phyloP scores from a whole-genome alignment of 2,888 invertebrate genomes.

The Saturnia japonica region DNA sequence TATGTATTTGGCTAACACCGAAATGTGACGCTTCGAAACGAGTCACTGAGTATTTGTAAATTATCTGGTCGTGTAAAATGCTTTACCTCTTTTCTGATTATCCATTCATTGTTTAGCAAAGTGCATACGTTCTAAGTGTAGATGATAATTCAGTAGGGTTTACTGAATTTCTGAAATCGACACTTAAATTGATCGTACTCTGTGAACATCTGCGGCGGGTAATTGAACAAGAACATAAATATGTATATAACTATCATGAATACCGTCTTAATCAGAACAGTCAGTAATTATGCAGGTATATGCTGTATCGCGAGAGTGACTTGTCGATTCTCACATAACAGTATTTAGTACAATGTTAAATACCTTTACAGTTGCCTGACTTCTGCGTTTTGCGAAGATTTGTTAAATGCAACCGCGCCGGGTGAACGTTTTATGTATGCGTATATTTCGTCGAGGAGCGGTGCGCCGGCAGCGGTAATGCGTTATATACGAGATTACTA shows the following conservation, averaged over 20 bases:
- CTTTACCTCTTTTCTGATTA: not conserved
- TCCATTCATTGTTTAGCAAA: not conserved
- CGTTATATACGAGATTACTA: not conserved
- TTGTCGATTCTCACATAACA: constrained; percentile 57
- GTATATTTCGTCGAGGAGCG: constrained; percentile 54
- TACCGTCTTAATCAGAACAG: not conserved
- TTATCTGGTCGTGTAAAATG: not conserved
- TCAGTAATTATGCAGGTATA: not conserved
- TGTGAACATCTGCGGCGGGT: not conserved
- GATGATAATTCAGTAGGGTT: no score
- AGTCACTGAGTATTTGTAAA: not conserved
- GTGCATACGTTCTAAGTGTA: not conserved
- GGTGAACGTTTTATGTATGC: constrained; percentile 59
- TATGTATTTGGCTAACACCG: not conserved
- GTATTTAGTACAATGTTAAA: constrained; percentile 59
- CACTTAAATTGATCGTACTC: not conserved
- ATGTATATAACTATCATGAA: not conserved
- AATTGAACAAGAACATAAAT: not conserved
- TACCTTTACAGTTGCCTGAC: constrained; percentile 54
- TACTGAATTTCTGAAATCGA: no score
- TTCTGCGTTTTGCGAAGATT: constrained; percentile 55
- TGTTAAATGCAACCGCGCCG: constrained; percentile 56
- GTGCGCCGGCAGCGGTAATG: constrained; percentile 40
- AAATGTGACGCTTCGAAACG: not conserved
- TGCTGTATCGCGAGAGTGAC: constrained; percentile 16